Evolutionary conservation across 2,888 invertebrate genomes (phyloP).

Genomic region (Melanophora roralis): DNA sequence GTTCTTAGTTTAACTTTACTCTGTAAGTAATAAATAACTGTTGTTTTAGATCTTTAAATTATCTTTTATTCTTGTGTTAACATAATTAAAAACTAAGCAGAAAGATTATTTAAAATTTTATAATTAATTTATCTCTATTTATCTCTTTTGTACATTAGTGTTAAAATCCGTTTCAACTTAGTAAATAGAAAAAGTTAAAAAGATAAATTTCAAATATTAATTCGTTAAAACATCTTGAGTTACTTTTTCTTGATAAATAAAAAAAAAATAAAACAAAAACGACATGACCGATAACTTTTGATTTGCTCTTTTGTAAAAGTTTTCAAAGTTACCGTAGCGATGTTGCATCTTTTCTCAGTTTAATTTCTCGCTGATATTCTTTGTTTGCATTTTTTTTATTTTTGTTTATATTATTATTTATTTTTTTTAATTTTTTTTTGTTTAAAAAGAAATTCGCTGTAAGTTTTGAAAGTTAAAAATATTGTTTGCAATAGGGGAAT

Average conservation of each 20-base stretch:
- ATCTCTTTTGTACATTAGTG: neutral
- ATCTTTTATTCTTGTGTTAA: no score
- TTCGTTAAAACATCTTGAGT: neutral
- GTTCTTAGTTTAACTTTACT: no score
- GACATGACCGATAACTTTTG: slow-evolving; percentile 34
- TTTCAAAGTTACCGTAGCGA: slow-evolving; percentile 7
- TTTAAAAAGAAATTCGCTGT: neutral
- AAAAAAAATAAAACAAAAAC: neutral
- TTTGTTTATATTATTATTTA: neutral
- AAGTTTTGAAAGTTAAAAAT: slow-evolving; percentile 3
- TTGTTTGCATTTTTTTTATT: neutral
- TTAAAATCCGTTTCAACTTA: neutral
- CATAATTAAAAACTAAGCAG: neutral
- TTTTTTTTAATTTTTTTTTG: neutral
- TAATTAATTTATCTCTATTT: slow-evolving; percentile 26
- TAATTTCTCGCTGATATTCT: neutral
- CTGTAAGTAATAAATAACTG: neutral
- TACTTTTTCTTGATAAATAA: neutral
- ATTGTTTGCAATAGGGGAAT: neutral
- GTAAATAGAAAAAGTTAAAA: neutral
- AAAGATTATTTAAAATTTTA: neutral
- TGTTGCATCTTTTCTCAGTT: slow-evolving; percentile 13
- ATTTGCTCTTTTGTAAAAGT: slow-evolving; percentile 30
- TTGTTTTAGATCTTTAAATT: neutral
- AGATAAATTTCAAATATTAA: slow-evolving; percentile 8